Conservation (phyloP, 1,140 invertebrate species). For the Atta colombica region DNA sequence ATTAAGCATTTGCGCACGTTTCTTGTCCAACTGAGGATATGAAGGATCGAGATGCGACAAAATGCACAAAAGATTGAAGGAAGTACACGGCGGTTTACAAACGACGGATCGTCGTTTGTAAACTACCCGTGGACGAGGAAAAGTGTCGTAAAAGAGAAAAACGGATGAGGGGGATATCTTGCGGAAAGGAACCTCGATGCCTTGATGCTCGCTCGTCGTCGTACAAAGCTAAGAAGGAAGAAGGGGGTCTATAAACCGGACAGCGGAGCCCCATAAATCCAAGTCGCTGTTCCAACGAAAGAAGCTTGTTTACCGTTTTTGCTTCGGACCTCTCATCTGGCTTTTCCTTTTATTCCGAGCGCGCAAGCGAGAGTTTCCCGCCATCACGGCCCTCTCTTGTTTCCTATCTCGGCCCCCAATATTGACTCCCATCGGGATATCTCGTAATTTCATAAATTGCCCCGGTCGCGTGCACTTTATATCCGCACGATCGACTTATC, state of each 20-base stretch:
- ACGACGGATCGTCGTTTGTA: background rate
- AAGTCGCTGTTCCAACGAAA: constrained; percentile 53
- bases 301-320: constrained; percentile 73
- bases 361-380: background rate
- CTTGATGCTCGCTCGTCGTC: background rate
- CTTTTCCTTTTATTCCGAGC: constrained; percentile 28
- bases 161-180: background rate
- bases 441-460: constrained; percentile 47
- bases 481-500: constrained; percentile 42
- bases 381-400: background rate
- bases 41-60: background rate
- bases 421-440: constrained; percentile 33
- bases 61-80: background rate
- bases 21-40: background rate
- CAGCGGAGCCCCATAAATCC: constrained; percentile 63
- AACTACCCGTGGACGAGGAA: constrained; percentile 5
- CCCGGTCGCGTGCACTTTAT: constrained; percentile 22
- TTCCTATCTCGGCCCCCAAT: background rate
- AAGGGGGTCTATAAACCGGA: constrained; percentile 9
- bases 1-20: background rate
- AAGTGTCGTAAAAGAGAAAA: constrained; percentile 6
- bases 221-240: constrained; percentile 13
- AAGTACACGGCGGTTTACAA: constrained; percentile 50
- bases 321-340: constrained; percentile 7
- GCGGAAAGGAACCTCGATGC: constrained; percentile 16